These are phyloP conservation scores for Erebia palarica DNA, from an alignment of 2,888 invertebrate species.

Conservation along the genomic window DNA sequence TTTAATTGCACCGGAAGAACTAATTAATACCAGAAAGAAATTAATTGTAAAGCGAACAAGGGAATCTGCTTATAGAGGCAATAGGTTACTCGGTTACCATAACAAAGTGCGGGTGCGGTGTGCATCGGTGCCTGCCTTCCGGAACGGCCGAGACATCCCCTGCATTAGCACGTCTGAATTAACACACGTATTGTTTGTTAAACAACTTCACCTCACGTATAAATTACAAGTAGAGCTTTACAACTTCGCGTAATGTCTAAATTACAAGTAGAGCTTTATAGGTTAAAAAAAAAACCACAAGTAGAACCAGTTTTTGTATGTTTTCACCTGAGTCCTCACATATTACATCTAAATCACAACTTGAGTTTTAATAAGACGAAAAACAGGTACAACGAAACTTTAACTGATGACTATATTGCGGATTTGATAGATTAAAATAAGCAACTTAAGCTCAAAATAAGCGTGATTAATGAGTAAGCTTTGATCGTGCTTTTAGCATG, in stretches of 20 bases:
- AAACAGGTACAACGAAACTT: too few relatives aligned
- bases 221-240: background rate
- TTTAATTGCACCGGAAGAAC: conserved; percentile 5
- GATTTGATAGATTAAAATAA: too few relatives aligned
- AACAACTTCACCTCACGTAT: background rate
- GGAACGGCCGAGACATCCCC: conserved; percentile 42
- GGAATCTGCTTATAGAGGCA: conserved; percentile 27
- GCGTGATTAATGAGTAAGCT: too few relatives aligned
- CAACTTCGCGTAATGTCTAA: background rate
- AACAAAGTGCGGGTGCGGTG: conserved; percentile 33
- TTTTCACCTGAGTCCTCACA: too few relatives aligned
- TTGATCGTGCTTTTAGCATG: too few relatives aligned
- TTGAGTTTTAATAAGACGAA: too few relatives aligned
- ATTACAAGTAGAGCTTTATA: background rate
- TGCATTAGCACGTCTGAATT: conserved; percentile 18
- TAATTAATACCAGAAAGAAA: conserved; percentile 8
- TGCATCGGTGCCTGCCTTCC: conserved; percentile 47
- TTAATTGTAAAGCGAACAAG: conserved; percentile 1
- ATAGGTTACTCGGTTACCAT: conserved; percentile 38
- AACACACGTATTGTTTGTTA: conserved; percentile 8
- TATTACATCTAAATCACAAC: too few relatives aligned
- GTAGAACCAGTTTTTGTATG: too few relatives aligned
- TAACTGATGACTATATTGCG: too few relatives aligned
- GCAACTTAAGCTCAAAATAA: too few relatives aligned
- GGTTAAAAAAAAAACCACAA: background rate